Percentiles rank a stretch among this genome's conserved stretches.
Conservation (phyloP, 2,797 vertebrate genomes). For the Yasuhikotakia modesta region DNA sequence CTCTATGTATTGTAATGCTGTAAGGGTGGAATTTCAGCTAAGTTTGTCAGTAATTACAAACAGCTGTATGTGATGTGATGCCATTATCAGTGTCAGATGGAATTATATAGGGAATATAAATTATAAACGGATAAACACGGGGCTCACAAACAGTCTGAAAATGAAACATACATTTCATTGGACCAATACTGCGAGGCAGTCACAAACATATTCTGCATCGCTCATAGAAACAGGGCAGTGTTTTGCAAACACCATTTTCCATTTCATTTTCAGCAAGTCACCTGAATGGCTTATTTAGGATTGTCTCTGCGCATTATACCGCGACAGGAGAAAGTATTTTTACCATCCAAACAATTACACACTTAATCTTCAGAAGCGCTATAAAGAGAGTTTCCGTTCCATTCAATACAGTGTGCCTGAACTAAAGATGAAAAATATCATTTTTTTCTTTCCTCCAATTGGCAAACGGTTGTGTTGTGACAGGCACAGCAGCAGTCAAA, state of each 20-base stretch:
- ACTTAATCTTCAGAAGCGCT: neutral
- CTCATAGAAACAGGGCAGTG: too few relatives aligned
- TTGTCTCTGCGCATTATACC: neutral
- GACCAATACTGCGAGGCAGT: too few relatives aligned
- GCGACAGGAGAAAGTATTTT: neutral
- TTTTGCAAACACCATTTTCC: neutral
- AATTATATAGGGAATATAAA: too few relatives aligned
- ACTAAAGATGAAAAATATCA: neutral
- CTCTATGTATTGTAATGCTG: too few relatives aligned
- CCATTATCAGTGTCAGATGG: too few relatives aligned
- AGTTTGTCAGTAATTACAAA: too few relatives aligned
- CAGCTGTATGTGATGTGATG: too few relatives aligned
- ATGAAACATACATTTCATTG: too few relatives aligned
- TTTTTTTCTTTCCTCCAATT: neutral
- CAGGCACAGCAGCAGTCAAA: conserved; percentile 28
- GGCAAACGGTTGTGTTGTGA: conserved; percentile 30
- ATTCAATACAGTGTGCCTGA: neutral
- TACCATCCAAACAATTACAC: neutral
- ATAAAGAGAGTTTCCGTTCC: neutral
- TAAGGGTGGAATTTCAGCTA: too few relatives aligned
- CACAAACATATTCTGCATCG: too few relatives aligned
- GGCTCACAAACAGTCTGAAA: too few relatives aligned
- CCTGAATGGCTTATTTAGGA: neutral
- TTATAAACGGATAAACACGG: too few relatives aligned
- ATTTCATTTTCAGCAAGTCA: neutral